Conservation (phyloP, 1,140 invertebrate genomes). For the Solenopsis invicta region DNA sequence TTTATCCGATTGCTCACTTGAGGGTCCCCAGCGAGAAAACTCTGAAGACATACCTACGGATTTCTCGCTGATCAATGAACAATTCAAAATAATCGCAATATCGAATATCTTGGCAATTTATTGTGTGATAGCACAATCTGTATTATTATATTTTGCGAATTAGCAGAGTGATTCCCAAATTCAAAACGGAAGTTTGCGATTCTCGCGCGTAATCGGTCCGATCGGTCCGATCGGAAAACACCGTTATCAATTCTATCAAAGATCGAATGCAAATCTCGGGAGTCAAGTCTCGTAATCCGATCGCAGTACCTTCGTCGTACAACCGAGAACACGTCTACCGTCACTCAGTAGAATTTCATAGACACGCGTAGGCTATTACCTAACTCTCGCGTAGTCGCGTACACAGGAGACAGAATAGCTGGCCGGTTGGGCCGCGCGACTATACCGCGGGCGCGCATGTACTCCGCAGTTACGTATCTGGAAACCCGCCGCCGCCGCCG, state of each 20-base stretch:
- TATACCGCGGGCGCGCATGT: constrained; percentile 8
- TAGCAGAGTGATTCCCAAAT: background rate
- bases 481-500: constrained; percentile 55
- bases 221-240: background rate
- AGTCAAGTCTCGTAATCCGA: constrained; percentile 17
- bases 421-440: constrained; percentile 43
- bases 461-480: constrained; percentile 75
- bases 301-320: background rate
- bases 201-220: background rate
- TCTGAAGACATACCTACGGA: too few species aligned
- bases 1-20: too few species aligned
- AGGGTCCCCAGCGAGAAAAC: too few species aligned
- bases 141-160: background rate
- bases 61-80: background rate
- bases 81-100: background rate
- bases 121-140: background rate
- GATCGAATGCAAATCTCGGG: background rate
- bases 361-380: constrained; percentile 62
- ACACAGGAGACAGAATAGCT: constrained; percentile 56
- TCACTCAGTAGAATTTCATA: constrained; percentile 68
- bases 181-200: background rate
- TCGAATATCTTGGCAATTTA: background rate
- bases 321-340: background rate
- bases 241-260: background rate
- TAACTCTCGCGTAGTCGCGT: constrained; percentile 60